Evolutionary conservation across 2,888 invertebrate genomes (phyloP).

Genomic region (Lacanobia wlatinum): DNA sequence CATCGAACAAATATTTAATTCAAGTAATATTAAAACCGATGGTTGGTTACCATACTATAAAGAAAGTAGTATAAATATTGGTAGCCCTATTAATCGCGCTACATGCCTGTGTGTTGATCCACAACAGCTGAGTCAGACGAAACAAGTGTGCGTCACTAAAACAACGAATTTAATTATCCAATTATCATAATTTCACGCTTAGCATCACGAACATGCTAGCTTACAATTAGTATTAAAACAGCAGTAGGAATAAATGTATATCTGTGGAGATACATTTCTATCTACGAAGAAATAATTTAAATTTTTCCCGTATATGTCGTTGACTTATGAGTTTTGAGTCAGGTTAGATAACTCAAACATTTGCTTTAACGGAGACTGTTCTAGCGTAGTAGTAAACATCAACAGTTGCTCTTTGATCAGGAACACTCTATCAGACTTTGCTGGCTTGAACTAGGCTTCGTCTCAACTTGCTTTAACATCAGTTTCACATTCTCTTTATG

Average conservation of each 20-base stretch:
- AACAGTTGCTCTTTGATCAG: neutral
- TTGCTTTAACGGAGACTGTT: neutral
- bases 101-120: slow-evolving; percentile 34
- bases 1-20: too few relatives aligned
- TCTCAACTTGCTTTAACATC: too few relatives aligned
- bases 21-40: too few relatives aligned
- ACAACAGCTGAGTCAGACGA: slow-evolving; percentile 55
- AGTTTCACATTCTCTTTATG: too few relatives aligned
- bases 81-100: slow-evolving; percentile 37
- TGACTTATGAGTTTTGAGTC: neutral
- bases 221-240: slow-evolving; percentile 21
- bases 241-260: slow-evolving; percentile 8
- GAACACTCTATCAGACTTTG: neutral
- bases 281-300: neutral
- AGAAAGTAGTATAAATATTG: neutral
- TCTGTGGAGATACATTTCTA: neutral
- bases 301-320: neutral
- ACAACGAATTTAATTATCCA: slow-evolving; percentile 53
- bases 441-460: too few relatives aligned
- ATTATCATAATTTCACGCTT: slow-evolving; percentile 60
- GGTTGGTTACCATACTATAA: neutral
- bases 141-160: slow-evolving; percentile 49
- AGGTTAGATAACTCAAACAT: neutral
- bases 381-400: neutral
- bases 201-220: slow-evolving; percentile 36